Evolutionary conservation across 23 tunicate genomes (phyloP).

Genomic region (Corella eumyota): DNA sequence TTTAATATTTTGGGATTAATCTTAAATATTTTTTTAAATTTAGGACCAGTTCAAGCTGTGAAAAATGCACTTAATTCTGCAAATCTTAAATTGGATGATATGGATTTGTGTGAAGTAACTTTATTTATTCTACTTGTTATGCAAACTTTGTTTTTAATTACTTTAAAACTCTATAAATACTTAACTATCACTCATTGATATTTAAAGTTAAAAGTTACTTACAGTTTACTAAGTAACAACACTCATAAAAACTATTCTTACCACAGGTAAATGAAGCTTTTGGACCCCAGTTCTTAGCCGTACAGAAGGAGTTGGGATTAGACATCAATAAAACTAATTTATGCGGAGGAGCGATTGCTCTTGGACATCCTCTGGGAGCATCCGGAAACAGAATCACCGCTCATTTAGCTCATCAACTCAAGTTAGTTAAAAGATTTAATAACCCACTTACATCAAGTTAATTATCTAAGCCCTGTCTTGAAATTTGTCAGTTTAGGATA

Average conservation of each 20-base stretch:
- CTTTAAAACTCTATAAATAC: background rate
- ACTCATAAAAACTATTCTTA: too few relatives aligned
- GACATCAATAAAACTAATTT: conserved; percentile 79
- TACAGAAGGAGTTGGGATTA: conserved; percentile 92
- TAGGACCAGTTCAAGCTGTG: conserved; percentile 81
- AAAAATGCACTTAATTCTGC: conserved; percentile 67
- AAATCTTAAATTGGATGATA: conserved; percentile 39
- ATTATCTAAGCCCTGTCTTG: background rate
- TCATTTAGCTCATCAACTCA: conserved; percentile 85
- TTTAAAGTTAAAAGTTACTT: background rate
- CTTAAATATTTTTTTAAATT: background rate
- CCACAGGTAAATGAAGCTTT: conserved; percentile 94
- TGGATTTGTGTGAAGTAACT: conserved; percentile 85
- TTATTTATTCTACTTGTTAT: background rate
- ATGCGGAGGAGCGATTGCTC: conserved; percentile 99
- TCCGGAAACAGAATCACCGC: conserved; percentile 99
- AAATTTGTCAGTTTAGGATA: background rate
- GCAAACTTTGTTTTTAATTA: background rate
- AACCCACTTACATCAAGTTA: background rate
- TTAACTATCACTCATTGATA: background rate
- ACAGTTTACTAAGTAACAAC: background rate
- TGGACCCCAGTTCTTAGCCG: conserved; percentile 95
- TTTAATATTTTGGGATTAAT: background rate
- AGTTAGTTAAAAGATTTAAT: conserved; percentile 10
- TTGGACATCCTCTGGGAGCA: conserved; percentile 99